These are phyloP conservation scores for Psephotus haematonotus DNA, from an alignment of 2,113 vertebrate genomes.

Conservation along the genomic window DNA sequence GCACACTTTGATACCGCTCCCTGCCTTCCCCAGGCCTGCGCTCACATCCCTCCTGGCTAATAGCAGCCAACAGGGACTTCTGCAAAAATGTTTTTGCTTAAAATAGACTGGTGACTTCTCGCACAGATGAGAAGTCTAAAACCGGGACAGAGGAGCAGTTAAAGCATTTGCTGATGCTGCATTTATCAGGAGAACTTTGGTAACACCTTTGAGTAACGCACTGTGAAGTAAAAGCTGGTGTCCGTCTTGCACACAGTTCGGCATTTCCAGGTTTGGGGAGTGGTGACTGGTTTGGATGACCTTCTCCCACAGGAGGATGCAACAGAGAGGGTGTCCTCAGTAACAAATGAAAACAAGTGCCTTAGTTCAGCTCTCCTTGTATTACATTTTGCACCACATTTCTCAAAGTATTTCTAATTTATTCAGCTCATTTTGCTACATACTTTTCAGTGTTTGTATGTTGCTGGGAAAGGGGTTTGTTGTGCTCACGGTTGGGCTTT, in stretches of 20 bases:
- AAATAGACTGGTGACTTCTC: slow-evolving; percentile 35
- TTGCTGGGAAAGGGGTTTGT: not conserved
- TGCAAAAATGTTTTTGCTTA: not conserved
- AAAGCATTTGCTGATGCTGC: not conserved
- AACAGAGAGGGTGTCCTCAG: not conserved
- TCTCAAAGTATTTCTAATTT: slow-evolving; percentile 55
- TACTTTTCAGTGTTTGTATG: not conserved
- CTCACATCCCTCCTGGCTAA: not conserved
- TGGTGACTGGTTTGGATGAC: not conserved
- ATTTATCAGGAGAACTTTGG: not conserved
- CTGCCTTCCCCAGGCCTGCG: not conserved
- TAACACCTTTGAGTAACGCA: not conserved
- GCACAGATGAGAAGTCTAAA: not conserved
- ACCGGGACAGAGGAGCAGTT: not conserved
- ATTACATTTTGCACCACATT: slow-evolving; percentile 9
- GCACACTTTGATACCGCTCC: not conserved
- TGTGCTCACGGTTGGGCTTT: not conserved
- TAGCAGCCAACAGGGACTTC: slow-evolving; percentile 11
- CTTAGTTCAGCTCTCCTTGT: not conserved
- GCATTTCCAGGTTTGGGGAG: not conserved
- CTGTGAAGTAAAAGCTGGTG: not conserved
- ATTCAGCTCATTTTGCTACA: slow-evolving; percentile 2
- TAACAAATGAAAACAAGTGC: not conserved
- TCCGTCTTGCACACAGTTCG: not conserved
- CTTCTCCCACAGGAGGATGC: not conserved